A percentile compares a stretch with the other conserved stretches of the same genome.
These are phyloP conservation scores for Austrolebias charrua DNA, from an alignment of 2,797 vertebrate genomes.

Conservation along the genomic window DNA sequence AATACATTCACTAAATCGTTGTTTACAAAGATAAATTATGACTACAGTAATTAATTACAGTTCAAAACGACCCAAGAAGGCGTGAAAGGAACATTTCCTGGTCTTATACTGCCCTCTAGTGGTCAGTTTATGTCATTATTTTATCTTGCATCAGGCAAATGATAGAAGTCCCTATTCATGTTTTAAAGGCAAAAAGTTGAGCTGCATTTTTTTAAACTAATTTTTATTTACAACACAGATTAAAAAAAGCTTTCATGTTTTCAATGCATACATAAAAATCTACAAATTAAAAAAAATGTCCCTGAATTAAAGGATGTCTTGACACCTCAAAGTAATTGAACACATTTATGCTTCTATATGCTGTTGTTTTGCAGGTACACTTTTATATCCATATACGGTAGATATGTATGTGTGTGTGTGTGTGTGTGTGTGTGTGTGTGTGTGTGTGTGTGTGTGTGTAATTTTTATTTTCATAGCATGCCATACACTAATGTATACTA, in stretches of 20 bases:
- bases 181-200: not conserved
- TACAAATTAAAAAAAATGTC: not conserved
- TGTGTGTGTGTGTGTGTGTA: too few relatives aligned
- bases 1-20: too few relatives aligned
- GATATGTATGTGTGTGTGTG: too few relatives aligned
- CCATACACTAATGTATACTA: not conserved
- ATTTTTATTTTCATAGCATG: not conserved
- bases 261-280: not conserved
- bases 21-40: too few relatives aligned
- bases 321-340: not conserved
- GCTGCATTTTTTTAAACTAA: too few relatives aligned
- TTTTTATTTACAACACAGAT: not conserved
- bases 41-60: too few relatives aligned
- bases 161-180: not conserved
- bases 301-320: not conserved
- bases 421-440: too few relatives aligned
- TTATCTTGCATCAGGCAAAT: not conserved
- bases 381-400: too few relatives aligned
- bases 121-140: conserved; percentile 21
- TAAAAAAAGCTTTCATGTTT: not conserved
- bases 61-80: too few relatives aligned
- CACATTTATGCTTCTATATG: not conserved
- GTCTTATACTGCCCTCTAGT: conserved; percentile 65
- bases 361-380: too few relatives aligned
- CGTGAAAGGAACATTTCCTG: conserved; percentile 9